Base-by-base conservation (phyloP, 2,888 invertebrate species). In the Tetranychus truncatus region DNA sequence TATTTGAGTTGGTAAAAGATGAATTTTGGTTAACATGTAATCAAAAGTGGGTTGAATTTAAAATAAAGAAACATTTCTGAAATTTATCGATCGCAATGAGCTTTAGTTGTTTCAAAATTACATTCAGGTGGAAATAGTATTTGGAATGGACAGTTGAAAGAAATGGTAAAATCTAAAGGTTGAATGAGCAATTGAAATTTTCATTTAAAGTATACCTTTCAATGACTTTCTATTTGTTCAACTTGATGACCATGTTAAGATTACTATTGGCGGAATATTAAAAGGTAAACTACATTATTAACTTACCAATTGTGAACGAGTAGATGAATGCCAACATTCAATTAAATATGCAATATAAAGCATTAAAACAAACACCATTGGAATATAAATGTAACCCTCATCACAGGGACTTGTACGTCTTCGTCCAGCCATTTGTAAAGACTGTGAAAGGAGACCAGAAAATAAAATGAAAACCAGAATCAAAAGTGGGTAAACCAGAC, bases 241-340 rank as follows among this genome's bases (percentile, higher is more conserved):
- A 34, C 34, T 55, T 55, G 55, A 55, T 55, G 9, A 15, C 3
- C 15, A 55, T 55, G 11, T 55, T 15, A 7, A 55, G 55, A 9
- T 7, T 55, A 15, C 55, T 55, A 55, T 34, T 34, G 34, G 34
- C 34, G 24, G 24, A 24, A 24, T 24, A 46, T 46, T 55, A 55
- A 15, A 55, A 55, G 7, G 55, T 55, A 15, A 15, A 15, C 2
- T 55, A 55, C 9, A 15, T 15, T 55, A 55, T 15, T 55, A 66
- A 69, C 69, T 72, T 45, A 72, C 72, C 44, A 72, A 34, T 44
- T 72, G 88, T 77, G 89, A 87, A 80, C 89, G 85, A 34, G 89
- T 89, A 11, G 89, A 88, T 80, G 89, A 89, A 82, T 90, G 89
- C 86, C 89, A 91, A 82, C 91, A 91, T 82, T 91, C 91, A 80